These are phyloP conservation scores for Lucilia sericata DNA, from an alignment of 1,140 invertebrate species.

Conservation along the genomic window DNA sequence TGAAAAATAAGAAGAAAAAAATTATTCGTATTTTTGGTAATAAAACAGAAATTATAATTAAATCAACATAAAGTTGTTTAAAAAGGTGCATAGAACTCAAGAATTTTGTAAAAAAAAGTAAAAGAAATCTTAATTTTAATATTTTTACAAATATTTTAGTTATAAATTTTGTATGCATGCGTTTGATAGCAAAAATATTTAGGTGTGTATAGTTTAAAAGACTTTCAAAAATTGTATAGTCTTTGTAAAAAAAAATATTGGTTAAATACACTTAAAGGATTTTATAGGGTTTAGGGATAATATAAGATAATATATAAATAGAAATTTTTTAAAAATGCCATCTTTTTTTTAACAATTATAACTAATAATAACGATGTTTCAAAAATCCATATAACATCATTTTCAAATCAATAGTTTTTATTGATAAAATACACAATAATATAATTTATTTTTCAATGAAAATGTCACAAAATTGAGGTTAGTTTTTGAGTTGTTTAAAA, in stretches of 20 bases:
- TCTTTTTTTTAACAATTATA: background rate
- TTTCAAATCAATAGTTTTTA: background rate
- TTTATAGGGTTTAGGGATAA: background rate
- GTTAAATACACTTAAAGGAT: background rate
- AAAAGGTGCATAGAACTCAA: constrained; percentile 34
- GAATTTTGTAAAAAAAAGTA: background rate
- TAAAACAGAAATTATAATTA: constrained; percentile 1
- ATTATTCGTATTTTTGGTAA: background rate
- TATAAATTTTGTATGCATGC: constrained; percentile 3
- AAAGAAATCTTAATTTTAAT: background rate
- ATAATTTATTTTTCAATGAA: constrained; percentile 23
- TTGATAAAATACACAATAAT: background rate
- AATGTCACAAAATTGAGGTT: constrained; percentile 31
- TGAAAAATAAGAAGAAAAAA: constrained; percentile 17
- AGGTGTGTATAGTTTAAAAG: background rate
- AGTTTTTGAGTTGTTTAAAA: background rate
- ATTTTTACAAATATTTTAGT: background rate
- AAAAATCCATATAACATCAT: background rate
- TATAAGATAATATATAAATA: background rate
- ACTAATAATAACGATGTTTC: background rate
- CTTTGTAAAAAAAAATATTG: background rate
- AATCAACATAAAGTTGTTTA: constrained; percentile 2
- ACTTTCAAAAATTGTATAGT: constrained; percentile 33
- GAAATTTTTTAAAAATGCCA: background rate
- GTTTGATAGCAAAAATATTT: background rate